Conservation (phyloP, 2,797 vertebrate genomes). For the Eulemur mongoz region DNA sequence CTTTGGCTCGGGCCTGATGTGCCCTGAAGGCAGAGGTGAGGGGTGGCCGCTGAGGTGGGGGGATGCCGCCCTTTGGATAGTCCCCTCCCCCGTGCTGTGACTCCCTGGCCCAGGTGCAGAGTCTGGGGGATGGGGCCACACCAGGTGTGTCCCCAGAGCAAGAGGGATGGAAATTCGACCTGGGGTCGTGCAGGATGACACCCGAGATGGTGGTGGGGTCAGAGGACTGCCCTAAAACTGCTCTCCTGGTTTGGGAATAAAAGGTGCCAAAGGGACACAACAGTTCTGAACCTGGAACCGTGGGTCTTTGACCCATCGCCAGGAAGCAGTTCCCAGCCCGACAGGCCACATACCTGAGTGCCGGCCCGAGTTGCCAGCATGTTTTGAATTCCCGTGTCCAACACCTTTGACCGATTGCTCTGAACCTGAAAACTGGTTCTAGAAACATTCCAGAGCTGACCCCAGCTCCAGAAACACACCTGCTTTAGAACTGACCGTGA, state of each 20-base stretch:
- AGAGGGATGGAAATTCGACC: neutral
- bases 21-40: constrained; percentile 64
- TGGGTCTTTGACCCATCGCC: neutral
- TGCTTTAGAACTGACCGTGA: neutral
- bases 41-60: neutral
- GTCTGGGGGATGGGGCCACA: neutral
- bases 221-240: neutral
- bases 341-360: neutral
- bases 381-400: neutral
- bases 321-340: neutral
- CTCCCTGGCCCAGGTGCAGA: neutral
- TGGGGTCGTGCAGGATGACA: neutral
- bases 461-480: too few relatives aligned
- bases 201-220: neutral
- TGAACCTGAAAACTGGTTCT: neutral
- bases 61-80: neutral
- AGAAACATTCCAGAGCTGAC: neutral
- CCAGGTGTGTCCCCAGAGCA: too few relatives aligned
- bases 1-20: constrained; percentile 56
- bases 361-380: neutral
- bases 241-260: neutral
- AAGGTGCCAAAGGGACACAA: neutral
- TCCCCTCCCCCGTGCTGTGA: neutral
- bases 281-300: neutral
- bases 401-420: fast-evolving